A percentile compares a stretch with the other conserved stretches of the same genome.
Evolutionary conservation across 2,113 vertebrate species (phyloP).

Genomic region (Dissostichus mawsoni): DNA sequence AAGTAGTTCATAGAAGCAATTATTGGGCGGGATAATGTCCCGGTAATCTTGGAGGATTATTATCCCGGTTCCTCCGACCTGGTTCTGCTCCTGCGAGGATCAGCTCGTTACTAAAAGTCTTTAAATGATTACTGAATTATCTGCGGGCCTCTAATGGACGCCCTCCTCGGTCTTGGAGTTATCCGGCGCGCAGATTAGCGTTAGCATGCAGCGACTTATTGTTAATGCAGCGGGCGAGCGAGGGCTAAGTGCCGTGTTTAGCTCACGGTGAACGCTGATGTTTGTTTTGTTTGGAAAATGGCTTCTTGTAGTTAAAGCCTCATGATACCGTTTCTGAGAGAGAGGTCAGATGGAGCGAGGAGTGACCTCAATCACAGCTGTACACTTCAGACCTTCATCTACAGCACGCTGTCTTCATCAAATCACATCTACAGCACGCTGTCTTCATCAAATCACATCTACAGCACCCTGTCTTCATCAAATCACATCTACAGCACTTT

Average conservation of each 20-base stretch:
- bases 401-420: no score
- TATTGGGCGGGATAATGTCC: constrained; percentile 81
- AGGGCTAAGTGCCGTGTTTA: constrained; percentile 71
- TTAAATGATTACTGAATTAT: constrained; percentile 62
- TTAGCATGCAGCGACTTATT: constrained; percentile 65
- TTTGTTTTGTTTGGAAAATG: constrained; percentile 70
- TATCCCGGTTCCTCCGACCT: constrained; percentile 37
- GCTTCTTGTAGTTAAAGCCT: constrained; percentile 70
- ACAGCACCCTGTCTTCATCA: no score
- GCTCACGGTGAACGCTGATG: not conserved
- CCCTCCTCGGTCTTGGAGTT: no score
- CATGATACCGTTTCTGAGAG: constrained; percentile 58
- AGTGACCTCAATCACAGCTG: constrained; percentile 47
- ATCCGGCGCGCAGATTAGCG: no score
- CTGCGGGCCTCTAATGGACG: constrained; percentile 62
- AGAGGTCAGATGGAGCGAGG: constrained; percentile 51
- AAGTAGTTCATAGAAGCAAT: constrained; percentile 84
- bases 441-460: no score
- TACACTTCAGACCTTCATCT: no score
- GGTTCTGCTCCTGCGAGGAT: not conserved
- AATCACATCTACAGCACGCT: no score
- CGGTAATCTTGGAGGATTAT: constrained; percentile 78
- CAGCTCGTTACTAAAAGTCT: constrained; percentile 48
- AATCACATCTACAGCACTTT: no score
- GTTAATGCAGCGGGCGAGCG: constrained; percentile 69